Evolutionary conservation across 2,113 vertebrate species (phyloP).

Genomic region (Catharus fuscescens): DNA sequence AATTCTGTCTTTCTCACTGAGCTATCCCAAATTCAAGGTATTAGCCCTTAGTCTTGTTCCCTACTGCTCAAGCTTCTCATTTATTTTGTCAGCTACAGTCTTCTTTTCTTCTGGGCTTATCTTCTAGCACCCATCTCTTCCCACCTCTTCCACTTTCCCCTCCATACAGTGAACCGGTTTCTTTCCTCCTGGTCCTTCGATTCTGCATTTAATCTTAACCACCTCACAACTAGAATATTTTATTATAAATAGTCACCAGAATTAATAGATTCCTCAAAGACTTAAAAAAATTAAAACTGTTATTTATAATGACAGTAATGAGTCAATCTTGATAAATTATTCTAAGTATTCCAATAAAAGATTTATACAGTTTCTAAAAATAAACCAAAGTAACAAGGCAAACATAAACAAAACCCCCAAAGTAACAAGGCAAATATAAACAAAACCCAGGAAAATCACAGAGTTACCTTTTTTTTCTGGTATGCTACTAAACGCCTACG

Average conservation of each 20-base stretch:
- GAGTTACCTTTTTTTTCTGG: slow-evolving; percentile 81
- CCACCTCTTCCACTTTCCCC: not conserved
- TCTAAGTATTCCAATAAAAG: not conserved
- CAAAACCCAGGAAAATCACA: not conserved
- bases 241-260: not conserved
- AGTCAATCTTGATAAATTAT: not conserved
- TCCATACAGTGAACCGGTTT: not conserved
- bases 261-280: not conserved
- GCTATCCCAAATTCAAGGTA: not conserved
- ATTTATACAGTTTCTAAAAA: not conserved
- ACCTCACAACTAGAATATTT: not conserved
- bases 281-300: not conserved
- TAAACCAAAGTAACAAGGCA: not conserved
- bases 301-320: not conserved
- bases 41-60: not conserved
- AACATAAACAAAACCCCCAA: not conserved
- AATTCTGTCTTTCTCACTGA: not conserved
- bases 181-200: not conserved
- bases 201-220: not conserved
- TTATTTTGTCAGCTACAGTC: not conserved
- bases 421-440: not conserved
- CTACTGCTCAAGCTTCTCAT: not conserved
- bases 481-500: slow-evolving; percentile 79
- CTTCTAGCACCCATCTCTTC: not conserved
- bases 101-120: not conserved